These are phyloP conservation scores for Hucho hucho DNA, from an alignment of 2,113 vertebrate species.

Conservation along the genomic window DNA sequence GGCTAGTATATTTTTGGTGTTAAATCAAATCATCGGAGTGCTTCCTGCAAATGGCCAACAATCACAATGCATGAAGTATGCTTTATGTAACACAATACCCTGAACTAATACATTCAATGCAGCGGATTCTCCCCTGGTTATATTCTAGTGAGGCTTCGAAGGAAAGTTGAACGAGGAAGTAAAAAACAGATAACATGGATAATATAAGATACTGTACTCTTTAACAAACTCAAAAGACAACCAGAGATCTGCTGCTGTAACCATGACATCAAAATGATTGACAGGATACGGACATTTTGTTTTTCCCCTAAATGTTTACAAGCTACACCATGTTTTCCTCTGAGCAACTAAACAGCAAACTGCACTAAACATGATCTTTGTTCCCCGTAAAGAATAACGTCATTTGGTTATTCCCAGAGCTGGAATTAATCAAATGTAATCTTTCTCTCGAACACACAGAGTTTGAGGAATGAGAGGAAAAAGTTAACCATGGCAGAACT, in stretches of 20 bases:
- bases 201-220: slow-evolving; percentile 24
- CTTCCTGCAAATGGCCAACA: slow-evolving; percentile 38
- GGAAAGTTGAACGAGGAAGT: slow-evolving; percentile 18
- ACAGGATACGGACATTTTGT: not conserved
- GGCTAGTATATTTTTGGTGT: not conserved
- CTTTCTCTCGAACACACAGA: too few relatives aligned
- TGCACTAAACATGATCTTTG: not conserved
- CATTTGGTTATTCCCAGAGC: not conserved
- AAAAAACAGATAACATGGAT: slow-evolving; percentile 28
- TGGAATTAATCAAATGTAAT: too few relatives aligned
- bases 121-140: slow-evolving; percentile 36
- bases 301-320: not conserved
- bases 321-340: not conserved
- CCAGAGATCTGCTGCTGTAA: slow-evolving; percentile 23
- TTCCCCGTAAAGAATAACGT: not conserved
- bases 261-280: slow-evolving; percentile 27
- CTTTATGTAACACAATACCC: slow-evolving; percentile 57
- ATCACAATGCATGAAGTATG: slow-evolving; percentile 38
- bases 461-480: not conserved
- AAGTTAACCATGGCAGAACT: too few relatives aligned
- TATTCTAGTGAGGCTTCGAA: slow-evolving; percentile 35
- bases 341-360: not conserved
- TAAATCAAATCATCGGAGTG: slow-evolving; percentile 26
- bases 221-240: not conserved
- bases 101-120: slow-evolving; percentile 60